These are phyloP conservation scores for Gambusia holbrooki DNA, from an alignment of 2,113 vertebrate genomes.

Conservation along the genomic window DNA sequence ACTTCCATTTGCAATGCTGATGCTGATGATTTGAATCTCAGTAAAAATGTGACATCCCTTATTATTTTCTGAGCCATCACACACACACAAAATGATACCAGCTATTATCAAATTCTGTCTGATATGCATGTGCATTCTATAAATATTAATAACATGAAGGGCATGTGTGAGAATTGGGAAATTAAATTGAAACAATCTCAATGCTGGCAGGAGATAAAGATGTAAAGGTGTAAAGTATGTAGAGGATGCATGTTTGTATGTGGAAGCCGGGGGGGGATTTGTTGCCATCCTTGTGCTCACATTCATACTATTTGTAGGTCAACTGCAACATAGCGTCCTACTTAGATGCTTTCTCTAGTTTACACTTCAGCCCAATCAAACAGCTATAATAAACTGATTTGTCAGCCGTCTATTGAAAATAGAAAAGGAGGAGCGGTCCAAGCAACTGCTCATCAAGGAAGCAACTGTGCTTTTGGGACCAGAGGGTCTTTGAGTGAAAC, in stretches of 20 bases:
- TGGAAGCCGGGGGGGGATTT: neutral
- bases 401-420: no score
- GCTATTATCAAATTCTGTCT: neutral
- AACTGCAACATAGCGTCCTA: neutral
- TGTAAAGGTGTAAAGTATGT: neutral
- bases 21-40: neutral
- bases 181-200: neutral
- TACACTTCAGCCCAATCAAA: neutral
- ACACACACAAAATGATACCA: neutral
- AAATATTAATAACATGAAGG: neutral
- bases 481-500: no score
- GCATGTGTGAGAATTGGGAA: neutral
- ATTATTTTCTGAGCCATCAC: neutral
- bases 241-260: neutral
- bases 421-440: no score
- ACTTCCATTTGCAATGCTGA: neutral
- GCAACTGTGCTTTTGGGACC: no score
- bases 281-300: neutral
- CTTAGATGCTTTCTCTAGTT: neutral
- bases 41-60: neutral
- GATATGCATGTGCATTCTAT: neutral
- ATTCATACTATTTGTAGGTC: neutral
- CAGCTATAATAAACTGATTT: no score
- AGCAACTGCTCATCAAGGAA: no score
- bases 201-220: neutral